Conservation (phyloP, 2,113 vertebrate genomes). For the Phyllostomus discolor region DNA sequence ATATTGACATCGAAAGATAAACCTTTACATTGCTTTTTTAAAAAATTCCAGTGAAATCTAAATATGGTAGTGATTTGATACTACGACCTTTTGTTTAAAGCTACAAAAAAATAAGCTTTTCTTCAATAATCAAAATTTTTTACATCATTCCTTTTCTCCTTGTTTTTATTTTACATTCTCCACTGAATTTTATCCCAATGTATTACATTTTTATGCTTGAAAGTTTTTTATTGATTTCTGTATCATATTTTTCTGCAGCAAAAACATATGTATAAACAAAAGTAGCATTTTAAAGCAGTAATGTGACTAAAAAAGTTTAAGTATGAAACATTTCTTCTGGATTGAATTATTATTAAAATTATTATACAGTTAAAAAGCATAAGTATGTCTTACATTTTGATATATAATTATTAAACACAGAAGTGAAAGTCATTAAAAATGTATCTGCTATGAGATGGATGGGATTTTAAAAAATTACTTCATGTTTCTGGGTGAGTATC, state of each 20-base stretch:
- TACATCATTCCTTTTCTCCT: conserved; percentile 24
- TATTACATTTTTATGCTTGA: conserved; percentile 58
- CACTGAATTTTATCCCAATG: conserved; percentile 46
- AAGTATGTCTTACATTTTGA: conserved; percentile 17
- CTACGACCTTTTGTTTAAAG: conserved; percentile 6
- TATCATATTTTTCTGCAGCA: conserved; percentile 44
- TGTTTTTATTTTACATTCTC: conserved; percentile 15
- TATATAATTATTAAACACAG: conserved; percentile 20
- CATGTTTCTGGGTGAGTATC: not conserved
- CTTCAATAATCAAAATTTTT: conserved; percentile 28
- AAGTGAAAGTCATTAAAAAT: conserved; percentile 10
- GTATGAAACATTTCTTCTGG: conserved; percentile 15
- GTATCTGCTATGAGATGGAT: not conserved
- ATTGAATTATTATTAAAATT: conserved; percentile 46
- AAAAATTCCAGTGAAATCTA: conserved; percentile 29
- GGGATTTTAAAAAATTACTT: not conserved
- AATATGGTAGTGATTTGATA: conserved; percentile 3
- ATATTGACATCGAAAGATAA: conserved; percentile 51
- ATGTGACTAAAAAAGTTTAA: conserved; percentile 23
- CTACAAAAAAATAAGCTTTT: conserved; percentile 14
- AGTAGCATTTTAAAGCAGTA: conserved; percentile 54
- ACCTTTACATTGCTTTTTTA: conserved; percentile 29
- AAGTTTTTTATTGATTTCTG: conserved; percentile 54
- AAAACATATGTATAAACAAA: conserved; percentile 37
- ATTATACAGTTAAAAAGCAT: conserved; percentile 21